Conservation (phyloP, 2,797 vertebrate genomes). For the Brachyalestes nurse region DNA sequence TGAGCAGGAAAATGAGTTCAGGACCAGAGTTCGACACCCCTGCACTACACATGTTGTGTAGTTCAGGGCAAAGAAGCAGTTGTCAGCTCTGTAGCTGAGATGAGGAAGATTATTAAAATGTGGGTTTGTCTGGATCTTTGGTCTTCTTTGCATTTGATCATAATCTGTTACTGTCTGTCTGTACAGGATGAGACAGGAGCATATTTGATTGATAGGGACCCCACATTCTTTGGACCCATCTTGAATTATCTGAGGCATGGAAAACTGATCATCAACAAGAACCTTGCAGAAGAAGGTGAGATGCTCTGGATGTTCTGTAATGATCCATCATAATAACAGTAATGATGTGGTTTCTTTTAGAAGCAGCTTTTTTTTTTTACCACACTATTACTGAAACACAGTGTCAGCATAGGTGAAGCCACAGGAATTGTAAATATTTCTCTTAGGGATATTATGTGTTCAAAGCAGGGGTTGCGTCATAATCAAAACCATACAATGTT, state of each 20-base stretch:
- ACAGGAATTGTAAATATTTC: conserved; percentile 10
- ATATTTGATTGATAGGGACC: conserved; percentile 98
- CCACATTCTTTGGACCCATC: conserved; percentile 97
- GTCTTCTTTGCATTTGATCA: not conserved
- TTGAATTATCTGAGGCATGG: conserved; percentile 98
- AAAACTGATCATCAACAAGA: conserved; percentile 98
- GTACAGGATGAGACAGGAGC: conserved; percentile 96
- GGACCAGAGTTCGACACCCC: no score
- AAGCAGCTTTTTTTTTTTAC: conserved; percentile 12
- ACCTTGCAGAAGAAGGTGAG: conserved; percentile 96
- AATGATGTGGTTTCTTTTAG: conserved; percentile 37
- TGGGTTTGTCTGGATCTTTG: not conserved
- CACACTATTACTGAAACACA: not conserved
- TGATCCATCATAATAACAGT: conserved; percentile 41
- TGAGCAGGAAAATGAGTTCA: no score
- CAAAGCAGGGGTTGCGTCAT: not conserved
- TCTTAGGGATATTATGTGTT: not conserved
- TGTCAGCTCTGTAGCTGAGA: not conserved
- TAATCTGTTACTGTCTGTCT: conserved; percentile 14
- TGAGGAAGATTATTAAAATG: not conserved
- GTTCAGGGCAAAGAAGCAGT: not conserved
- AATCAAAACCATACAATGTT: not conserved
- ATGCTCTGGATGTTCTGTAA: conserved; percentile 38
- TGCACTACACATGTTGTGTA: not conserved
- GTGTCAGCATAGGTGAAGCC: conserved; percentile 14